Percentiles rank a stretch among this genome's conserved stretches.
Conservation (phyloP, 2,888 invertebrate species). For the Entomobrya proxima region DNA sequence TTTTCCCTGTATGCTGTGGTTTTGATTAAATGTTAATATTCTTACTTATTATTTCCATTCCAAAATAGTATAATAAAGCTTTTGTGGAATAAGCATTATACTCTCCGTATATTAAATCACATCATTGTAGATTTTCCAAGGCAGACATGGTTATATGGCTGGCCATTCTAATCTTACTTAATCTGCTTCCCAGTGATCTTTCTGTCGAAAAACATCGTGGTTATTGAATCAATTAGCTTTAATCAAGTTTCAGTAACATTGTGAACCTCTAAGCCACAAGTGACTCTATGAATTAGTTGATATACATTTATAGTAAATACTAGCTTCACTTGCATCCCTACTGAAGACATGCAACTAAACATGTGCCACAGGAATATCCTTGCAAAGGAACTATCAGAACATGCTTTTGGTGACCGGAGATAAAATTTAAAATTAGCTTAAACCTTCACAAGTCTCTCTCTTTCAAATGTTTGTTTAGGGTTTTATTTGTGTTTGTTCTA, state of each 20-base stretch:
- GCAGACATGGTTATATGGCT: background rate
- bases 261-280: background rate
- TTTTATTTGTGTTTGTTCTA: too few species aligned
- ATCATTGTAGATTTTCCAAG: background rate
- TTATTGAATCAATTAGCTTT: constrained; percentile 45
- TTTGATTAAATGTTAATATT: background rate
- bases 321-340: too few species aligned
- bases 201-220: background rate
- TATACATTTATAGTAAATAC: too few species aligned
- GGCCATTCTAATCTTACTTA: background rate
- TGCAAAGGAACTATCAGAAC: too few species aligned
- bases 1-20: background rate
- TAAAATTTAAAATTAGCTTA: too few species aligned
- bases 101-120: background rate
- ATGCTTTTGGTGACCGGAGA: too few species aligned
- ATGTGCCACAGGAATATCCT: too few species aligned
- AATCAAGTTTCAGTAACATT: constrained; percentile 39
- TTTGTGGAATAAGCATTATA: background rate
- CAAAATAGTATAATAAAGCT: background rate
- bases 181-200: background rate
- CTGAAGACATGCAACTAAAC: too few species aligned
- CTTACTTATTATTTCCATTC: background rate
- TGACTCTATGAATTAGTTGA: background rate
- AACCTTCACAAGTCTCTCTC: too few species aligned
- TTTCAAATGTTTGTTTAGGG: too few species aligned